Base-by-base conservation (phyloP, 2,113 vertebrate genomes). In the Podiceps cristatus region DNA sequence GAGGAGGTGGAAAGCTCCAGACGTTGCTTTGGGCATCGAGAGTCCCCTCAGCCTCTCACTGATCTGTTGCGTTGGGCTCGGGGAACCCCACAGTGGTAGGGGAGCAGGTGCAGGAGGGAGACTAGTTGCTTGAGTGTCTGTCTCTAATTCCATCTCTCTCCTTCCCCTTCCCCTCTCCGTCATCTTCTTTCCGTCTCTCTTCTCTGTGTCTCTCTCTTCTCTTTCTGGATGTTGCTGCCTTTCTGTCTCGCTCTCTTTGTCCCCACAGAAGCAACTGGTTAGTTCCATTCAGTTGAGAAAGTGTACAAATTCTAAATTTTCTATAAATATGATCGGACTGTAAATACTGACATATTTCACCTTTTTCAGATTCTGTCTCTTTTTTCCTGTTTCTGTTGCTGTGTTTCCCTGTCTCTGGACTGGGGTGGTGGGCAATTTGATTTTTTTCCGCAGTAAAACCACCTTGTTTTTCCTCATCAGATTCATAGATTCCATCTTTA, bases 231-330 rank as follows among this genome's bases (percentile, higher is more conserved):
- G 92, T 97, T n/a, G 72, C 92, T 87, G 87, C 79, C 47, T 88
- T 84, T 93, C 87, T 96, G 94, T 95, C 80, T 97, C 4, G 87
- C 94, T 95, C 69, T 90, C 86, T 95, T 93, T 96, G 81, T 95
- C 93, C 97, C 77, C 93, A 92, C 96, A 98, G 98, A 98, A 98
- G 97, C 98, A 98, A 97, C 97, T 98, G 98, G 98, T 98, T 98
- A 98, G 98, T 98, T 97, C 86, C 94, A 97, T 97, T 96, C 92
- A 92, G 94, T 94, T 97, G 92, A 88, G 86, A 93, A 93, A 92
- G 74, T 72, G 80, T 63, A 56, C 86, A 93, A 80, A 86, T 77
- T 95, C 93, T 95, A 90, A 95, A 23, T 49, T 97, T 95, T 88
- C 52, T 96, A 5, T 97, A 29, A 96, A 82, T 62, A 35, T 96